Base-by-base conservation (phyloP, 2,888 invertebrate genomes). In the Azorinus chamasolen region DNA sequence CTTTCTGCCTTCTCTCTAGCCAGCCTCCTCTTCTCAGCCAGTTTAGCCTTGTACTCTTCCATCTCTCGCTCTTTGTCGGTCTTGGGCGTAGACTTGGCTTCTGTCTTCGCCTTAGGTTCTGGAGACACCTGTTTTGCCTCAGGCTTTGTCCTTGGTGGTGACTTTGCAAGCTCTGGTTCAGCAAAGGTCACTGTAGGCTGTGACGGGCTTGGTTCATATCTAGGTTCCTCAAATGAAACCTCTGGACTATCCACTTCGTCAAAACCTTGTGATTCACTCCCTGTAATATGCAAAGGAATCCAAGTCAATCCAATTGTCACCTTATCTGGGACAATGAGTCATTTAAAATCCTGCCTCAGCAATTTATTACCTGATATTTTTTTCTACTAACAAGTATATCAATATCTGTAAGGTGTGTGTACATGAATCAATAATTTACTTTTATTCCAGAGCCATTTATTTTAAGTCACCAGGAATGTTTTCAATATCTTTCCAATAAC, bases 1-100 rank as follows among this genome's bases (percentile, higher is more conserved):
- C 96, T 94, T 94, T 98, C 98, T 14, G 97, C 96, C 93, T 98
- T 97, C 94, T 98, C 98, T 20, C 98, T 94, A 14, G 97, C 98
- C 74, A 97, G 94, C 71, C 97, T 95, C 83, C 98, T 94, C 77
- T 97, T 95, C 94, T 98, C 98, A 0, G 98, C 98, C 68, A 98
- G 94, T 66, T 97, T 98, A 20, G 97, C 97, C 93, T 98, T 98
- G 10, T 98, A 98, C 92, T 98, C 96, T 93, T 97, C 97, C 69
- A 88, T 86, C 51, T 87, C 87, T 53, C 85, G 78, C 59, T 86
- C 83, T 46, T 86, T 83, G 50, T 84, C 79, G 14, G 84, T 77
- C 61, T 85, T 83, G 1, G 79, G 74, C 4, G 74, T 65, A 2
- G 71, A 27, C 41, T 71, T 71, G 16, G 69, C 65, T 12, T 62